Conservation (phyloP, 1,140 invertebrate species). For the Conus betulinus region DNA sequence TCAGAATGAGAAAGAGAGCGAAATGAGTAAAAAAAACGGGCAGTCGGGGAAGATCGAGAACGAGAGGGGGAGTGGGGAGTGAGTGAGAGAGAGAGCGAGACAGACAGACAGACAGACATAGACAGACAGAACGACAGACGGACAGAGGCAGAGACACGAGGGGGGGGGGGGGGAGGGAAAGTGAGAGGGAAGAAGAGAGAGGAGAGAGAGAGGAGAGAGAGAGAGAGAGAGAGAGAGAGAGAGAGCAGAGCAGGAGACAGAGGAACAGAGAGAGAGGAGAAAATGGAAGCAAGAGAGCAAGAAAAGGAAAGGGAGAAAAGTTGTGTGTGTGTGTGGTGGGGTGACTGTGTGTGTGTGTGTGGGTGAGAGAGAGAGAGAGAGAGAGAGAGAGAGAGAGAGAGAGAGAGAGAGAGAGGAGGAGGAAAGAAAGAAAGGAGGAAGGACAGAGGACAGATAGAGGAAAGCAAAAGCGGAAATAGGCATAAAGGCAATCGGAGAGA, state of each 20-base stretch:
- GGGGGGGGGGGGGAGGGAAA: too few relatives aligned
- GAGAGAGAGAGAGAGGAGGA: neutral
- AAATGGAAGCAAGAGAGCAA: neutral
- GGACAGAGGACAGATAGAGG: constrained; percentile 24
- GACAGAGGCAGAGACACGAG: too few relatives aligned
- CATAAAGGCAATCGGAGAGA: neutral
- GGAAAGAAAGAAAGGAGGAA: neutral
- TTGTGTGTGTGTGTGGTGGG: too few relatives aligned
- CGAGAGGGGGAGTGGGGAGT: too few relatives aligned
- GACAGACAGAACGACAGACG: too few relatives aligned
- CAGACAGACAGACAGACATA: neutral
- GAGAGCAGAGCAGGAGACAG: neutral
- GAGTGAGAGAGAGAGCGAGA: neutral
- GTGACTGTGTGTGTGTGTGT: too few relatives aligned
- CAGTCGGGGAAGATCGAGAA: neutral
- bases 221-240: too few relatives aligned
- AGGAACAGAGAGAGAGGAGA: neutral
- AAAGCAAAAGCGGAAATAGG: constrained; percentile 18
- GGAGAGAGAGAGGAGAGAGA: neutral
- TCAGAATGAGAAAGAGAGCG: too few relatives aligned
- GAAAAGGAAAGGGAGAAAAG: too few relatives aligned
- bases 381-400: neutral
- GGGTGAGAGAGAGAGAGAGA: neutral
- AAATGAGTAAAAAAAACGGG: neutral
- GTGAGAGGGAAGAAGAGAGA: neutral